Base-by-base conservation (phyloP, 1,140 invertebrate species). In the Leptinotarsa undecemlineata region DNA sequence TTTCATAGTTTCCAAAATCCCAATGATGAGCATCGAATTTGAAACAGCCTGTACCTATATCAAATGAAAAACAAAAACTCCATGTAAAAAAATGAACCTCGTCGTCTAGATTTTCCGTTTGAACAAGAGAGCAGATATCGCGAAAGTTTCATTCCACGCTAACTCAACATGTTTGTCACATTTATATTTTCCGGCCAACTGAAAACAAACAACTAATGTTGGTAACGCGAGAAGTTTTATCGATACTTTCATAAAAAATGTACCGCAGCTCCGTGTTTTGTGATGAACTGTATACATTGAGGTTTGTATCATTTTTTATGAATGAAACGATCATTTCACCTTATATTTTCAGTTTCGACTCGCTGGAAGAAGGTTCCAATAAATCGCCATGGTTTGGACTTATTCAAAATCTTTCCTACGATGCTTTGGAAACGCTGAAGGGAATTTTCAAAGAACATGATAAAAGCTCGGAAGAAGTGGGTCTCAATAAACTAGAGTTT, bases 401-500 rank as follows among this genome's bases (percentile, higher is more conserved):
- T 19, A 68, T 81, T 1, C 63, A 78, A 62, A 72, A 78, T 60
- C 62, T 81, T 13, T 71, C 68, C 19, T 47, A 69, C 21, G 68
- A 48, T 14, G 71, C 79, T 48, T 71, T 81, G 68, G 61, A 69
- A n/a, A 26, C 57, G 63, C 76, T 75, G 72, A 74, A 61, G 64
- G 73, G 70, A 73, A 78, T 76, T 47, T 74, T 76, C 78, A 73
- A 74, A 42, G 60, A 57, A n/a, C 47, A 72, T 60, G 48, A 21
- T 66, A 42, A 48, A 14, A 48, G 71, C 11, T n/a, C 20, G 13
- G 69, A 68, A 60, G 62, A 78, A 68, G 63, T 68, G 26, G 74
- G 76, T 33, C 66, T 81, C 60, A 75, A 21, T n/a, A 81, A 79
- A 69, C 71, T 77, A 69, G 74, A 80, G 66, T 82, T 82, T 73